These are phyloP conservation scores for Mythimna albipuncta DNA, from an alignment of 2,888 invertebrate genomes.

Conservation along the genomic window DNA sequence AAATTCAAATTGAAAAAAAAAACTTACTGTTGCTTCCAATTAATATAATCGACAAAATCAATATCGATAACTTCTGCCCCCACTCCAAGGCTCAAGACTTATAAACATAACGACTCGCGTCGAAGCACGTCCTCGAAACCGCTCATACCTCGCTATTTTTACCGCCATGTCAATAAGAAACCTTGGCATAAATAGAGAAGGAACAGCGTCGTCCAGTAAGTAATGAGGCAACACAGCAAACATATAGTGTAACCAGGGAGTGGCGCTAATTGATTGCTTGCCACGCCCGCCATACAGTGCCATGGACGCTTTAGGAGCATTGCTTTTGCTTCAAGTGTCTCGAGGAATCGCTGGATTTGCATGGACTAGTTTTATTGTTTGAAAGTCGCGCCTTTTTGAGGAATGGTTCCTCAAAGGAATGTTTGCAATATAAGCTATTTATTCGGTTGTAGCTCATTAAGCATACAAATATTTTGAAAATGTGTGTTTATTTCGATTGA, in stretches of 20 bases:
- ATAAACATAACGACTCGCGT: neutral
- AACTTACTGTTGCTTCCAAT: neutral
- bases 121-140: constrained; percentile 10
- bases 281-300: constrained; percentile 78
- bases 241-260: constrained; percentile 85
- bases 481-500: too few relatives aligned
- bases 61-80: neutral
- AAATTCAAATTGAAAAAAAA: neutral
- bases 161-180: constrained; percentile 70
- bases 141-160: constrained; percentile 51
- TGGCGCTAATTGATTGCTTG: constrained; percentile 85
- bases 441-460: too few relatives aligned
- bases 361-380: constrained; percentile 34
- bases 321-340: constrained; percentile 51
- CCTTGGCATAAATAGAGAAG: constrained; percentile 73
- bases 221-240: constrained; percentile 86
- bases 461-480: too few relatives aligned
- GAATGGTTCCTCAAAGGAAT: neutral
- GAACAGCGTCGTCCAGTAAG: constrained; percentile 82
- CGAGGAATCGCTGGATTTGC: constrained; percentile 51
- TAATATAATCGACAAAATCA: neutral
- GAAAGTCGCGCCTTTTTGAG: neutral
- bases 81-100: neutral
- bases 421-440: too few relatives aligned
- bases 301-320: constrained; percentile 65